phyloP scores from a whole-genome alignment of 2,797 vertebrate genomes.

The Bradypodion pumilum region DNA sequence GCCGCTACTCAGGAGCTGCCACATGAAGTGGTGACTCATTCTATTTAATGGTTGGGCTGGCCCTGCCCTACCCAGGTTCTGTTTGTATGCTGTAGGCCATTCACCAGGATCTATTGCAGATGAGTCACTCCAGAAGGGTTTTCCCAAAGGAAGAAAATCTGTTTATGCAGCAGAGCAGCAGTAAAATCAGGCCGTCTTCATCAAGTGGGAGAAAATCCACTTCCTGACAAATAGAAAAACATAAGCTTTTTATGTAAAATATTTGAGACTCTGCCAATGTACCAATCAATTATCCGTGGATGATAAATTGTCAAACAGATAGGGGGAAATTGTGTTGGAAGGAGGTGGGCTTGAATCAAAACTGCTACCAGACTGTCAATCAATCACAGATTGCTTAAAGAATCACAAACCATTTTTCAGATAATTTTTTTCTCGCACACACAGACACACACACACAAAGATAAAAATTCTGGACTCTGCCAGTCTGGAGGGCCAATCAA shows the following conservation, averaged over 20 bases:
- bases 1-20: too few species aligned
- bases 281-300: slow-evolving; percentile 51
- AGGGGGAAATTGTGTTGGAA: slow-evolving; percentile 9
- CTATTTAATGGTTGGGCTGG: too few species aligned
- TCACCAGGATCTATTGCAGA: neutral
- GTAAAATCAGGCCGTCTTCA: slow-evolving; percentile 37
- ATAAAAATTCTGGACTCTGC: slow-evolving; percentile 54
- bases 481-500: slow-evolving; percentile 64
- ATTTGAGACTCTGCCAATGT: slow-evolving; percentile 46
- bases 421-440: slow-evolving; percentile 35
- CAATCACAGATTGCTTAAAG: slow-evolving; percentile 60
- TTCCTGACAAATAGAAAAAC: slow-evolving; percentile 59
- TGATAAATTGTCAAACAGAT: slow-evolving; percentile 56
- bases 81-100: neutral
- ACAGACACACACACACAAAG: too few species aligned
- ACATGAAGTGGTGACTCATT: too few species aligned
- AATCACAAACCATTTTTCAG: slow-evolving; percentile 42
- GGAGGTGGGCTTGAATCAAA: slow-evolving; percentile 31
- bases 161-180: slow-evolving; percentile 1
- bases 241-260: slow-evolving; percentile 55
- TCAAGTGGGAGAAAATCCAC: slow-evolving; percentile 44
- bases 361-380: slow-evolving; percentile 39
- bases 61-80: too few species aligned
- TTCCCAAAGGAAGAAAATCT: neutral
- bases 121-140: neutral